Base-by-base conservation (phyloP, 2,888 invertebrate species). In the Polyommatus iphigenia region DNA sequence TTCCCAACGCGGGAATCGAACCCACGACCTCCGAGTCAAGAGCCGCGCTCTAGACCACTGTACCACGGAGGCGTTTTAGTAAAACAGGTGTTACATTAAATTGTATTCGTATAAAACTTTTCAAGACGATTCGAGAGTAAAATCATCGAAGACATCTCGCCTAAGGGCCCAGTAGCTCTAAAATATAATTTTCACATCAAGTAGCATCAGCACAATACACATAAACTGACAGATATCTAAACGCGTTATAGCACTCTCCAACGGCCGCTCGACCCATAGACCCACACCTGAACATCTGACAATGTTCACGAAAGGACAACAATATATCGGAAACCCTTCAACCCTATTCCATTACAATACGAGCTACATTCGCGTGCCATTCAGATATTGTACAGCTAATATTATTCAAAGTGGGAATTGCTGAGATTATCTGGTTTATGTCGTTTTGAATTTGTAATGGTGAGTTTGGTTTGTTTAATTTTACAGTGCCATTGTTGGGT, bases 331-430 rank as follows among this genome's bases (percentile, higher is more conserved):
- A 24, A 75, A 32, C 18, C 20, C 6, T 7, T 41, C 24, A 0
- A 73, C 81, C 79, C 78, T 81, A 81, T 71, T 20, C 24, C 1
- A 32, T 79, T 2, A 78, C 50, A 71, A 77, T 80, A 83, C 54
- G 77, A 80, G 36, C 77, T 57, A 57, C 76, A 78, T 79, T 78
- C 75, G 73, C 72, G 72, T 76, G 78, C 57, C 71, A 79, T 78
- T 79, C 76, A 78, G 79, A 79, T 80, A 79, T 80, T 81, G 78
- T 77, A 80, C 78, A 79, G 77, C 76, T 80, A 80, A 78, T 79
- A 83, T 82, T 82, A 83, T 83, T 83, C 83, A 81, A 81, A 81
- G 80, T 41, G 83, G 82, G 82, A 84, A 84, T 85, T 83, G 83
- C 82, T 80, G 81, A 81, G 83, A 85, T 83, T 84, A 83, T 82